These are phyloP conservation scores for Phoenicopterus ruber DNA, from an alignment of 2,113 vertebrate species.

Conservation along the genomic window DNA sequence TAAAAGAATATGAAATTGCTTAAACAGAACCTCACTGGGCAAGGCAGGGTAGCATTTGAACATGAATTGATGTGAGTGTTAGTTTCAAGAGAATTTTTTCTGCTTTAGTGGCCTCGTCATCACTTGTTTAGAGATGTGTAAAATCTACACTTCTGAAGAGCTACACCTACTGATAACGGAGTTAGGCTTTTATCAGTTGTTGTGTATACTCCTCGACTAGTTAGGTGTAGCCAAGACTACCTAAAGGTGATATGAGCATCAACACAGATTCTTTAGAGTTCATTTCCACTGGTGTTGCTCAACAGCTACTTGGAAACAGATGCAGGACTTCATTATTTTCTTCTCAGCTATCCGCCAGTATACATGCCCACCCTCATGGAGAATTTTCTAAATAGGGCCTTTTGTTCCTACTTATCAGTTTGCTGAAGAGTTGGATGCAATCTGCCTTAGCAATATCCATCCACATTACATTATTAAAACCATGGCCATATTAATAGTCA, in stretches of 20 bases:
- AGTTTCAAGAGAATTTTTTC: background rate
- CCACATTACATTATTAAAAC: background rate
- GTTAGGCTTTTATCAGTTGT: background rate
- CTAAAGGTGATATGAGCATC: background rate
- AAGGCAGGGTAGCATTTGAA: background rate
- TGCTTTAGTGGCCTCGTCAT: background rate
- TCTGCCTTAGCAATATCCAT: background rate
- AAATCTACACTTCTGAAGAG: background rate
- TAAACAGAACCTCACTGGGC: background rate
- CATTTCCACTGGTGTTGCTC: background rate
- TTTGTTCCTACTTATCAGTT: background rate
- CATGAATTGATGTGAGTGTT: background rate
- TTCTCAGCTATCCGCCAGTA: background rate
- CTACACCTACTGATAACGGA: background rate
- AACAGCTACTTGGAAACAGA: background rate
- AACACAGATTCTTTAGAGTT: background rate
- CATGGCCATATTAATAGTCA: background rate
- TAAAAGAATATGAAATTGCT: background rate
- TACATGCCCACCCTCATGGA: background rate
- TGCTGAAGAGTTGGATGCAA: background rate
- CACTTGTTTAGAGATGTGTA: background rate
- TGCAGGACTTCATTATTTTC: background rate
- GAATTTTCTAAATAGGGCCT: background rate
- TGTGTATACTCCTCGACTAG: background rate
- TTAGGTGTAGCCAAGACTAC: background rate